phyloP scores from a whole-genome alignment of 2,113 vertebrate genomes.

The Cygnus atratus region DNA sequence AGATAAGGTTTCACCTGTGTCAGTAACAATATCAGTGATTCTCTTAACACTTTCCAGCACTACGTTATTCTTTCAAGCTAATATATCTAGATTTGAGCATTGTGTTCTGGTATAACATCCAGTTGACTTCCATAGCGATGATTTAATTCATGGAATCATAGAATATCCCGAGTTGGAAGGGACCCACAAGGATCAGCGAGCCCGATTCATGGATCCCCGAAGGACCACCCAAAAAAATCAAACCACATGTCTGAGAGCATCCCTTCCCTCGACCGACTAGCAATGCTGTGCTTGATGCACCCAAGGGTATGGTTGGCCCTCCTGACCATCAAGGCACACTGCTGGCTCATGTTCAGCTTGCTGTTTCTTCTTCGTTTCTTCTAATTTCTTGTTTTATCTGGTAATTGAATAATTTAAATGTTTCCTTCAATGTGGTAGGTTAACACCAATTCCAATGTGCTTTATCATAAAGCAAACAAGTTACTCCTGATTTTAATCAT shows the following conservation, averaged over 20 bases:
- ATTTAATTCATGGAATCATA: background rate
- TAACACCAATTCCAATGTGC: background rate
- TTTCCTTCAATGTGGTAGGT: background rate
- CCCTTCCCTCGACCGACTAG: too few relatives aligned
- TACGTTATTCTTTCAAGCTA: background rate
- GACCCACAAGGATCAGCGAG: too few relatives aligned
- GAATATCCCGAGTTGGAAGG: too few relatives aligned
- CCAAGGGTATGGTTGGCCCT: too few relatives aligned
- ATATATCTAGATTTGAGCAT: background rate
- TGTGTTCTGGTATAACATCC: background rate
- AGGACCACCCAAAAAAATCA: too few relatives aligned
- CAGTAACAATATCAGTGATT: accelerated
- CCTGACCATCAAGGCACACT: too few relatives aligned
- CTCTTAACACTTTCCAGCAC: background rate
- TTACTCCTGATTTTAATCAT: background rate
- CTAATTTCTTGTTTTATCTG: background rate
- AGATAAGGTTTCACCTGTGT: background rate
- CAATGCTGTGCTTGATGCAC: too few relatives aligned
- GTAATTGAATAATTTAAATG: background rate
- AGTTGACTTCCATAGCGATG: background rate
- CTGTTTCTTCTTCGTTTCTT: background rate
- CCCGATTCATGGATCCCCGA: too few relatives aligned
- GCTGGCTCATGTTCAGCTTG: too few relatives aligned
- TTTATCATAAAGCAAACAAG: background rate
- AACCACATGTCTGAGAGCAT: too few relatives aligned